Conservation (phyloP, 2,888 invertebrate species). For the Sphaerophoria rueppellii region DNA sequence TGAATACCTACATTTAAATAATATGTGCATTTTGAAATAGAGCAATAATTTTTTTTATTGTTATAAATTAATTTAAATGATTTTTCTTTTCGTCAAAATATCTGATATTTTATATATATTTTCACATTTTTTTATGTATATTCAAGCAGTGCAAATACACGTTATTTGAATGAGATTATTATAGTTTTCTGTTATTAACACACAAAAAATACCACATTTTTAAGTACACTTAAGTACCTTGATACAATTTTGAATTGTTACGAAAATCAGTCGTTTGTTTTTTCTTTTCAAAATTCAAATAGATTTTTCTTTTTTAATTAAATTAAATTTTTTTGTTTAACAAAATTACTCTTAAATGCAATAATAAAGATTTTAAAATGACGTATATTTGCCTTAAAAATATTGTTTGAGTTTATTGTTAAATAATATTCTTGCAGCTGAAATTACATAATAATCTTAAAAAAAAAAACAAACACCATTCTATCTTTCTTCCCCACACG, state of each 20-base stretch:
- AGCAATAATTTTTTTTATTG: slow-evolving; percentile 52
- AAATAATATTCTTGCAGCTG: slow-evolving; percentile 47
- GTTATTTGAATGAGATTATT: slow-evolving; percentile 37
- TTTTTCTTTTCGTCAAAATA: slow-evolving; percentile 50
- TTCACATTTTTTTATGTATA: slow-evolving; percentile 41
- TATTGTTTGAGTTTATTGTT: slow-evolving; percentile 57
- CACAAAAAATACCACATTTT: slow-evolving; percentile 23
- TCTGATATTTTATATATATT: slow-evolving; percentile 57
- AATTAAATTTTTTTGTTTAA: neutral
- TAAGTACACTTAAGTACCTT: slow-evolving; percentile 2
- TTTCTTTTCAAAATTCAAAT: slow-evolving; percentile 13
- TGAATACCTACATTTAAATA: slow-evolving; percentile 54
- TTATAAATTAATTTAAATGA: slow-evolving; percentile 46
- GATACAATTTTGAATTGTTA: neutral
- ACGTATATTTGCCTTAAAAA: slow-evolving; percentile 47
- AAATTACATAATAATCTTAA: slow-evolving; percentile 34
- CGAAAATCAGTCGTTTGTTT: slow-evolving; percentile 7
- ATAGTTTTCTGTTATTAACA: slow-evolving; percentile 10
- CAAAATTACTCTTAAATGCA: slow-evolving; percentile 7
- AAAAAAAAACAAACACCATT: slow-evolving; percentile 43
- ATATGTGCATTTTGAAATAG: slow-evolving; percentile 71
- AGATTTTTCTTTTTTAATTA: neutral
- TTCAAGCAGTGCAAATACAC: slow-evolving; percentile 59
- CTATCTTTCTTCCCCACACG: slow-evolving; percentile 47
- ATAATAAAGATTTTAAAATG: slow-evolving; percentile 5